Percentiles rank a stretch among this genome's conserved stretches.
phyloP scores from a whole-genome alignment of 2,888 invertebrate species.

The Girardia tigrina region DNA sequence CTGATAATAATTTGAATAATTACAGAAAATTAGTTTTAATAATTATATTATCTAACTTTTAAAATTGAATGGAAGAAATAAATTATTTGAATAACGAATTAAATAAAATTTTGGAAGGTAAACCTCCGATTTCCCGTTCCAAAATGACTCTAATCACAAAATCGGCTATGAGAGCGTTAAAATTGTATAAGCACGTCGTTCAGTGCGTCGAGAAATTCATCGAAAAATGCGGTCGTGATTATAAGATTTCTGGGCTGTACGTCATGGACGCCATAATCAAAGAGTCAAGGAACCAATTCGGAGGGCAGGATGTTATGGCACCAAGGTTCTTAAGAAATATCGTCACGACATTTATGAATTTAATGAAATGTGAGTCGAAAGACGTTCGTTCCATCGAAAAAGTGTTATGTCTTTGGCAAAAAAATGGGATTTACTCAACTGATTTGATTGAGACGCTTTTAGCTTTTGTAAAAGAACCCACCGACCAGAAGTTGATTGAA shows the following conservation, averaged over 20 bases:
- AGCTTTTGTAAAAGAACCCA: no score
- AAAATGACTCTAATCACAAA: conserved; percentile 95
- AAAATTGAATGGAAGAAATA: no score
- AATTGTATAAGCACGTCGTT: conserved; percentile 97
- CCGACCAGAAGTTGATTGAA: no score
- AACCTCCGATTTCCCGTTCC: conserved; percentile 93
- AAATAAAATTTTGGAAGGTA: no score
- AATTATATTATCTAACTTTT: no score
- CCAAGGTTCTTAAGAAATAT: conserved; percentile 90
- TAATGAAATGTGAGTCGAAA: conserved; percentile 83
- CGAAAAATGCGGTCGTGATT: conserved; percentile 91
- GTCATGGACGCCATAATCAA: conserved; percentile 96
- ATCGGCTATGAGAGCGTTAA: conserved; percentile 92
- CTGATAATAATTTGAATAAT: no score
- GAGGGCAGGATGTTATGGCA: conserved; percentile 93
- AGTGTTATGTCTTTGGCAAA: no score
- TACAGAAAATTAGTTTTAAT: no score
- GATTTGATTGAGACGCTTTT: no score
- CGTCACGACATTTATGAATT: conserved; percentile 75
- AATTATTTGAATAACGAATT: no score
- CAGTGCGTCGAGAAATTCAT: conserved; percentile 98
- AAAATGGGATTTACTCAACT: no score
- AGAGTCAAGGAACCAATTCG: conserved; percentile 91
- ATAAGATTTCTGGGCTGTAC: conserved; percentile 92
- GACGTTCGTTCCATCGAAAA: conserved; percentile 65